Evolutionary conservation across 2,888 invertebrate species (phyloP).

Genomic region (Alloplasta piceator): DNA sequence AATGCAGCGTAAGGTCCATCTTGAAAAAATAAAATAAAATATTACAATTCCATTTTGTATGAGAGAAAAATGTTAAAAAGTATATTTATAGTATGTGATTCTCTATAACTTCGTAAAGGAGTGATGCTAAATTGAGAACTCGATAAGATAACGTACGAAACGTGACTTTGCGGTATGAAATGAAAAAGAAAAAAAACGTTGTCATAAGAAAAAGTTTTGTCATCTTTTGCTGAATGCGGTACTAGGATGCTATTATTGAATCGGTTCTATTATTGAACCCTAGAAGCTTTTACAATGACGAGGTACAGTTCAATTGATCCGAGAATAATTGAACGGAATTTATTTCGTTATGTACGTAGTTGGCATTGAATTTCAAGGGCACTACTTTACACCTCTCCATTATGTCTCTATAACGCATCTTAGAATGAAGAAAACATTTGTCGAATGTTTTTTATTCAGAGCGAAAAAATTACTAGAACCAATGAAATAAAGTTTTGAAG

Average conservation of each 20-base stretch:
- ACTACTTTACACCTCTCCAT: neutral
- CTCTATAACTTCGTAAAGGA: neutral
- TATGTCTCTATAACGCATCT: slow-evolving; percentile 7
- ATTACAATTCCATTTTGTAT: slow-evolving; percentile 2
- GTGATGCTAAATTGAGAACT: neutral
- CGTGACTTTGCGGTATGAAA: neutral
- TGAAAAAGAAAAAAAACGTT: slow-evolving; percentile 28
- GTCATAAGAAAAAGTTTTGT: slow-evolving; percentile 6
- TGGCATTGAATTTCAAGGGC: slow-evolving; percentile 37
- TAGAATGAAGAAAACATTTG: too few species aligned
- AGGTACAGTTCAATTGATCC: slow-evolving; percentile 34
- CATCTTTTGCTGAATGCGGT: neutral
- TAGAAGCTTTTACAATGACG: slow-evolving; percentile 21
- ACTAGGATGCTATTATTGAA: slow-evolving; percentile 6
- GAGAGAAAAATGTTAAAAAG: neutral
- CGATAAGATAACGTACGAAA: slow-evolving; percentile 23
- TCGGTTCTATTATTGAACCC: neutral
- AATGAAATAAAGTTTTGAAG: too few species aligned
- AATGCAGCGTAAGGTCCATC: slow-evolving; percentile 97
- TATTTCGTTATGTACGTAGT: neutral
- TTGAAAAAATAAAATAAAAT: slow-evolving; percentile 79
- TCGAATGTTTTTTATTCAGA: too few species aligned
- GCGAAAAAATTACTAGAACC: too few species aligned
- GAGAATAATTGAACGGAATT: slow-evolving; percentile 4
- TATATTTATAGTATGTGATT: neutral